Evolutionary conservation across 2,797 vertebrate genomes (phyloP), one percentile per base, ranked within the genome.

Genomic region (Pterois miles): DNA sequence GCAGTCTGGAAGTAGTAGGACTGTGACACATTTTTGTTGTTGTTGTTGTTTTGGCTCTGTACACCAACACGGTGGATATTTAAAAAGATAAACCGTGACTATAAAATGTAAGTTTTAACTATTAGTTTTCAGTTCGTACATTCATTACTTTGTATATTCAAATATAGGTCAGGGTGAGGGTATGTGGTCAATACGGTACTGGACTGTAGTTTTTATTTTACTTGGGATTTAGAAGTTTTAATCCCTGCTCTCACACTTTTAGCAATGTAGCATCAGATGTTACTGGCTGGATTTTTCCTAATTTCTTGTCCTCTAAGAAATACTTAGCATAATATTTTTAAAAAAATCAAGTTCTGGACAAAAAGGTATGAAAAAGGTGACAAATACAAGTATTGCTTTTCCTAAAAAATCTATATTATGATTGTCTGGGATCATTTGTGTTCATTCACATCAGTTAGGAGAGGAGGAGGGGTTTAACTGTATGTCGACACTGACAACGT

Each of bases 1-100:
- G 53, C 71, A 72, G 59, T 64, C 56, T 72, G 84, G 65, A 80
- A 76, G 78, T 68, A 77, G 82, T 82, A 29, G 34, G 38, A 66
- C 75, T 43, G 23, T 59, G 53, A 75, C 48, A 85, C 50, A 29
- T 58, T 57, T 59, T 50, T 40, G n/a, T n/a, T n/a, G n/a, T 18
- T 33, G 2, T 56, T 78, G n/a, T 22, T 78, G 62, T 78, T 63
- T 80, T 74, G 36, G 48, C 9, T 29, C 34, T 25, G 7, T 40
- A 13, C 53, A 54, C 25, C 38, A 53, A 22, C 25, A 23, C 0
- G 10, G 22, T 27, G 31, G 25, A 69, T 14, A 23, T 54, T 34
- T 27, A 10, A 63, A 33, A 20, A 25, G n/a, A 53, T 38, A 64
- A 71, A 48, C 5, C 23, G 23, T 36, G n/a, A 23, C 3, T 18